phyloP scores from a whole-genome alignment of 2,797 vertebrate species.

The Sphenopsis melanotis region DNA sequence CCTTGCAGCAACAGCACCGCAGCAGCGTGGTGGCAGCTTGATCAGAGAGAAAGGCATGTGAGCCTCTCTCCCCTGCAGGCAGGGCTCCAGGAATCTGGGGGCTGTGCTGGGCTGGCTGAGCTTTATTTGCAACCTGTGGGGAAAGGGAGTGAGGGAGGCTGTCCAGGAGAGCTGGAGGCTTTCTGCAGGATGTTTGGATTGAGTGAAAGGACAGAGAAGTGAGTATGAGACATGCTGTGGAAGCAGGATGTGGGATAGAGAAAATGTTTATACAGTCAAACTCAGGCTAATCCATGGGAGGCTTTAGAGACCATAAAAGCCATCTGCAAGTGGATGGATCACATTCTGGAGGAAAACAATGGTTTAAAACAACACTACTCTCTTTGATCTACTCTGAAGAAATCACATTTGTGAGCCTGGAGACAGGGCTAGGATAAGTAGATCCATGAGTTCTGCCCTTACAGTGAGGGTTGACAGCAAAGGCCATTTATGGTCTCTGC shows the following conservation, averaged over 20 bases:
- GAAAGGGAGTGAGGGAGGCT: neutral
- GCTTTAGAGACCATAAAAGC: conserved; percentile 22
- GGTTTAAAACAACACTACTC: neutral
- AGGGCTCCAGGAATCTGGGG: neutral
- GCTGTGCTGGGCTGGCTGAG: neutral
- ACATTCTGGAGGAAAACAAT: neutral
- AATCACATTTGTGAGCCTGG: neutral
- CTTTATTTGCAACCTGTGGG: neutral
- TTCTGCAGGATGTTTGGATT: conserved; percentile 52
- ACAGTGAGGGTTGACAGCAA: neutral
- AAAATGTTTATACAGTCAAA: conserved; percentile 27
- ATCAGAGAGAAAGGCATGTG: neutral
- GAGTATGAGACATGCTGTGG: neutral
- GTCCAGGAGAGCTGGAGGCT: neutral
- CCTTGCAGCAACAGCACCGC: neutral
- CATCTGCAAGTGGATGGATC: conserved; percentile 23
- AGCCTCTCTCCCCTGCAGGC: neutral
- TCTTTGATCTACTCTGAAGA: neutral
- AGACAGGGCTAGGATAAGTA: neutral
- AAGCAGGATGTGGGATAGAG: conserved; percentile 56
- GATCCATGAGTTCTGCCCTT: neutral
- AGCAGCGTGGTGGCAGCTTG: fast-evolving
- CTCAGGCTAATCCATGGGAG: conserved; percentile 5
- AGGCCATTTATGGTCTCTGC: neutral
- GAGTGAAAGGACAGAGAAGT: neutral